Evolutionary conservation across 2,888 invertebrate species (phyloP).

Genomic region (Escarpia spicata): DNA sequence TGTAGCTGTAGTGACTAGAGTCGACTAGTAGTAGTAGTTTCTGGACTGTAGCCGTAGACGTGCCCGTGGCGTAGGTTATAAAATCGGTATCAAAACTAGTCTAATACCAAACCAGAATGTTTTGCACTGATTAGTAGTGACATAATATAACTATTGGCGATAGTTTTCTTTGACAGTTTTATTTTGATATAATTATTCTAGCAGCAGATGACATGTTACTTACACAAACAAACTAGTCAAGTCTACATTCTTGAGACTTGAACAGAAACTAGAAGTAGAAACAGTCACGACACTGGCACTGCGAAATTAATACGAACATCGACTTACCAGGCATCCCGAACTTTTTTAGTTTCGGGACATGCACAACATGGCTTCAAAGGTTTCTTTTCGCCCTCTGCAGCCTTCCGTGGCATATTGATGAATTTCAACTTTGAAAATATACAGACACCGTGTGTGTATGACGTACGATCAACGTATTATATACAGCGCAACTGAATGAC

Average conservation of each 20-base stretch:
- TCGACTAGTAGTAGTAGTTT: too few relatives aligned
- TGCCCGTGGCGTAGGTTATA: too few relatives aligned
- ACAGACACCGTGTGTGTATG: background rate
- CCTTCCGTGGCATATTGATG: background rate
- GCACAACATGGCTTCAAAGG: conserved; percentile 96
- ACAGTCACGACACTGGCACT: background rate
- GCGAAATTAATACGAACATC: background rate
- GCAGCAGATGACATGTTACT: background rate
- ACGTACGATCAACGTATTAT: conserved; percentile 16
- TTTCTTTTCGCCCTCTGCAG: conserved; percentile 30
- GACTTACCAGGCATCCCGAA: conserved; percentile 87
- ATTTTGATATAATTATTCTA: background rate
- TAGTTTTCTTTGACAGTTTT: background rate
- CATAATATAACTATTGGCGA: background rate
- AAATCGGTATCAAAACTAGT: too few relatives aligned
- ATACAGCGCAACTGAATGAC: background rate
- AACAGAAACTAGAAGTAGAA: background rate
- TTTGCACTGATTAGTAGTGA: background rate
- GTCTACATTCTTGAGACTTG: background rate
- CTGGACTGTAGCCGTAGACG: too few relatives aligned
- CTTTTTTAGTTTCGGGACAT: conserved; percentile 93
- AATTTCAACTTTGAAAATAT: background rate
- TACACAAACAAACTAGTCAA: background rate
- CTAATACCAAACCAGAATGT: background rate
- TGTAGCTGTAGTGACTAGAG: too few relatives aligned